phyloP scores from a whole-genome alignment of 2,113 vertebrate genomes.

The Centrocercus urophasianus region DNA sequence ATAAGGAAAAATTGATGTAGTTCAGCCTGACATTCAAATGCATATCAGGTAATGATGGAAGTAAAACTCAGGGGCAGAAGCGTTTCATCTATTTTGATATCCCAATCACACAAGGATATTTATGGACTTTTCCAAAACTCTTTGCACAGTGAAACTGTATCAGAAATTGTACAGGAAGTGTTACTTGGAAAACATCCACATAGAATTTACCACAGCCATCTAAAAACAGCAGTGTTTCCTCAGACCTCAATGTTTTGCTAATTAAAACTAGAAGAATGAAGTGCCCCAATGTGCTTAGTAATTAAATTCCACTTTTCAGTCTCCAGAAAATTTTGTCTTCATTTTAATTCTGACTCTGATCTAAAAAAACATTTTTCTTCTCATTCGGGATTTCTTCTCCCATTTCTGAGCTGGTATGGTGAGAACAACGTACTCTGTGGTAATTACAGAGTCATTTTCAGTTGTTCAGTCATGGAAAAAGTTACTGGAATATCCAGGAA shows the following conservation, averaged over 20 bases:
- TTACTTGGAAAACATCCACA: not conserved
- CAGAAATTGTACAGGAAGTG: not conserved
- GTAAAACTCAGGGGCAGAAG: not conserved
- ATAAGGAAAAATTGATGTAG: not conserved
- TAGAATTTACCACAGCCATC: not conserved
- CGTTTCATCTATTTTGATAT: not conserved
- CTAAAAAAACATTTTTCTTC: not conserved
- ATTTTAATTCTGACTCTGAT: not conserved
- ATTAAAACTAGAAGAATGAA: not conserved
- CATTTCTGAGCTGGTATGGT: not conserved
- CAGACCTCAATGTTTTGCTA: not conserved
- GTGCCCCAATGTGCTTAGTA: not conserved
- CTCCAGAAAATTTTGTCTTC: not conserved
- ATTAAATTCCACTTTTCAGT: not conserved
- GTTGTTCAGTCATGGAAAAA: not conserved
- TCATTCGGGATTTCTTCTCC: not conserved
- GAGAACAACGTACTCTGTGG: not conserved
- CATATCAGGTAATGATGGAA: not conserved
- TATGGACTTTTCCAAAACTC: not conserved
- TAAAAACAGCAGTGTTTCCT: not conserved
- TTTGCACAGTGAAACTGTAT: not conserved
- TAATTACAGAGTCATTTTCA: not conserved
- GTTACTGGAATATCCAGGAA: not conserved
- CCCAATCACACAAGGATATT: fast-evolving
- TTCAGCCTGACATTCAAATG: not conserved